Evolutionary conservation across 2,888 invertebrate species (phyloP).

Genomic region (Calliscelio sp.): DNA sequence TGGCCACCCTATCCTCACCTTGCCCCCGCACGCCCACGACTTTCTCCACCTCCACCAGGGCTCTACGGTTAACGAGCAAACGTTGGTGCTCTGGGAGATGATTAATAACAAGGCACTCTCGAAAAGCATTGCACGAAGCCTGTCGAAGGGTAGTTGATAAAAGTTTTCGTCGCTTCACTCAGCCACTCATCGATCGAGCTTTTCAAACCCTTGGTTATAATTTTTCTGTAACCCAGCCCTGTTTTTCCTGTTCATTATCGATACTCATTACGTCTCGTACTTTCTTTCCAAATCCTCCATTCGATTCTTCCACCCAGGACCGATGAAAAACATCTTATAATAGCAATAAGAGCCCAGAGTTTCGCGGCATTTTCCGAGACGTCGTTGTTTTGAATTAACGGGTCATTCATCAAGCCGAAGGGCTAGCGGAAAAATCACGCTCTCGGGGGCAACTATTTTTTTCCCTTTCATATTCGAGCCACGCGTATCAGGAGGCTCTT

Average conservation of each 20-base stretch:
- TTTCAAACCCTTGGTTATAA: conserved; percentile 59
- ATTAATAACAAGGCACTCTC: conserved; percentile 85
- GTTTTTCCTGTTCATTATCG: conserved; percentile 49
- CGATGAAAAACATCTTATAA: conserved; percentile 17
- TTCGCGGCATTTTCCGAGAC: conserved; percentile 25
- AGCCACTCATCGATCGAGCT: conserved; percentile 68
- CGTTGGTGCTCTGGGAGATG: conserved; percentile 81
- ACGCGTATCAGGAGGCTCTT: conserved; percentile 77
- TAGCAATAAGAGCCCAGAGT: neutral
- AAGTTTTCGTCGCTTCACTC: conserved; percentile 76
- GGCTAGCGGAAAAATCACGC: conserved; percentile 75
- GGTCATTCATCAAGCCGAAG: conserved; percentile 72
- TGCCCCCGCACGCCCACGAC: conserved; percentile 67
- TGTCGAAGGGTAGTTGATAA: conserved; percentile 81
- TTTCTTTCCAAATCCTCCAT: conserved; percentile 11
- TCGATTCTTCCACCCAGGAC: too few relatives aligned
- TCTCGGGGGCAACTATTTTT: conserved; percentile 70
- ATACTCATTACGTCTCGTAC: conserved; percentile 49
- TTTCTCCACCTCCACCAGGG: conserved; percentile 72
- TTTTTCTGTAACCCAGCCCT: conserved; percentile 53
- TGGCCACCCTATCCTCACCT: conserved; percentile 77
- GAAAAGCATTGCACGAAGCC: conserved; percentile 79
- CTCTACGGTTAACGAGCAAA: conserved; percentile 82
- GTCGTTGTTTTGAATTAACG: conserved; percentile 41
- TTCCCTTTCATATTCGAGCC: conserved; percentile 66